Conservation (phyloP, 2,797 vertebrate genomes). For the Monodelphis domestica region DNA sequence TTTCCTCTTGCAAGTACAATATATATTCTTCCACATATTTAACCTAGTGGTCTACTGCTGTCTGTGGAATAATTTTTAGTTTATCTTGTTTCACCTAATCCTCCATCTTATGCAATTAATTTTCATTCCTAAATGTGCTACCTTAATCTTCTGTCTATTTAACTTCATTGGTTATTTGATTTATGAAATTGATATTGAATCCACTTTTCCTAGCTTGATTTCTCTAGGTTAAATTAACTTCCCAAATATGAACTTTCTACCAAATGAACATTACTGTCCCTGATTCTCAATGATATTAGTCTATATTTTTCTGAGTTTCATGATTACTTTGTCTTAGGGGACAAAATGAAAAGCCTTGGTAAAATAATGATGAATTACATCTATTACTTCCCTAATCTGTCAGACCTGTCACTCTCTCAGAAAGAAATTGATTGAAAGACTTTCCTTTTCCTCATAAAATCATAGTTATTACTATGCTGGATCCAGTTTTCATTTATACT, state of each 20-base stretch:
- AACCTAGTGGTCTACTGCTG: neutral
- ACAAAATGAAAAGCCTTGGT: neutral
- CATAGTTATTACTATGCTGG: neutral
- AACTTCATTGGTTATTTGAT: conserved; percentile 10
- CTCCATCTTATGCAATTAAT: neutral
- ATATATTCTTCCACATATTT: neutral
- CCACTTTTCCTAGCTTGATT: neutral
- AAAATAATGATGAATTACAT: conserved; percentile 17
- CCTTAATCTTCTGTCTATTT: neutral
- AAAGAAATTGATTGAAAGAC: neutral
- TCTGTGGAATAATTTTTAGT: neutral
- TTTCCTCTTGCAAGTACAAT: neutral
- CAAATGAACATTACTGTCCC: neutral
- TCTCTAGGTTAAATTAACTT: neutral
- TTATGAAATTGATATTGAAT: conserved; percentile 23
- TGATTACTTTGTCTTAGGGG: neutral
- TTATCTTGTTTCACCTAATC: neutral
- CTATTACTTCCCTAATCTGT: neutral
- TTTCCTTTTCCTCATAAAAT: neutral
- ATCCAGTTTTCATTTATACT: neutral
- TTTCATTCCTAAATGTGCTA: neutral
- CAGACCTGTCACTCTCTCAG: neutral
- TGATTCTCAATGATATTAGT: neutral
- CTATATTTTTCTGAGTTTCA: conserved; percentile 23
- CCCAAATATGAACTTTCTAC: neutral